These are phyloP conservation scores for Prenolepis imparis DNA, from an alignment of 2,888 invertebrate genomes.

Conservation along the genomic window DNA sequence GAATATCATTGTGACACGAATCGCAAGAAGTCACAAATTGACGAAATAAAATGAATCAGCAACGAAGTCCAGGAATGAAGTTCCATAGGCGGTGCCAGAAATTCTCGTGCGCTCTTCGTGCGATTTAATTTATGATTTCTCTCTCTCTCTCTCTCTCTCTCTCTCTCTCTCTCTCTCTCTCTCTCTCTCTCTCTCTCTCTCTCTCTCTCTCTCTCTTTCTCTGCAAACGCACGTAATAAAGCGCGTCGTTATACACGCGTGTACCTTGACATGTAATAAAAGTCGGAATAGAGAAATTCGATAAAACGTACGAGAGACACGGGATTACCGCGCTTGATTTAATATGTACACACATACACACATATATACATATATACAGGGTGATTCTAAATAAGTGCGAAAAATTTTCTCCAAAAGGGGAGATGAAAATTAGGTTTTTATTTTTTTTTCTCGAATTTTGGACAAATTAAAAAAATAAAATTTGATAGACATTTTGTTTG, in stretches of 20 bases:
- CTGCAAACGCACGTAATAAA: slow-evolving; percentile 10
- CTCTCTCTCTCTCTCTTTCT: not conserved
- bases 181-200: not conserved
- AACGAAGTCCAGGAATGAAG: not conserved
- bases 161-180: not conserved
- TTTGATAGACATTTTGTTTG: too few species aligned
- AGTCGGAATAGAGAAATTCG: slow-evolving; percentile 31
- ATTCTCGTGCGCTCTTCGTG: not conserved
- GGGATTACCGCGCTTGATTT: slow-evolving; percentile 18
- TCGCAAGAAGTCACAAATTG: not conserved
- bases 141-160: not conserved
- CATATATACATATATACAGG: not conserved
- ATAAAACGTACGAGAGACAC: slow-evolving; percentile 19
- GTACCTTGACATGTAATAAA: slow-evolving; percentile 20
- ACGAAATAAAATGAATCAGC: slow-evolving; percentile 15
- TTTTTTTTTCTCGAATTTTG: too few species aligned
- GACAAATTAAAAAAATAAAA: too few species aligned
- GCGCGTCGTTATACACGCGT: not conserved
- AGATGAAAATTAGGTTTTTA: too few species aligned
- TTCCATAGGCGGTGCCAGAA: not conserved
- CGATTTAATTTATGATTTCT: slow-evolving; percentile 38
- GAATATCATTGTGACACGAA: not conserved
- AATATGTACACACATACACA: not conserved
- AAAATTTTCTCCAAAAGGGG: too few species aligned
- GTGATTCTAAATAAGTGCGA: too few species aligned